Evolutionary conservation across 2,888 invertebrate genomes (phyloP).

Genomic region (Machimus atricapillus): DNA sequence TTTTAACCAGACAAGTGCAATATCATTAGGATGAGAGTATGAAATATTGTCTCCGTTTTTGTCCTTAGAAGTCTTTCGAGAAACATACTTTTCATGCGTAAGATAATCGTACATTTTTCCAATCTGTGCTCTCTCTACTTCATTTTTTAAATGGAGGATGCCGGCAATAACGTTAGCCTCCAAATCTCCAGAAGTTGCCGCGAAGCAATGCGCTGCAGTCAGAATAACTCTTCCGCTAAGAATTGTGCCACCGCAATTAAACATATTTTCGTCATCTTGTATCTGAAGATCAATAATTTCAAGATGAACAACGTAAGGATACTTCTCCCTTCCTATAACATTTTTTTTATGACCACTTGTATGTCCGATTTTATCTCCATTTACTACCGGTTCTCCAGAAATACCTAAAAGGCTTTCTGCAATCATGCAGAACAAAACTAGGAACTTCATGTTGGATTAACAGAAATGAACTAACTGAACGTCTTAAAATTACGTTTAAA

Average conservation of each 20-base stretch:
- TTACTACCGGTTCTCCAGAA: not conserved
- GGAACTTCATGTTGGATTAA: not conserved
- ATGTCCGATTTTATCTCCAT: not conserved
- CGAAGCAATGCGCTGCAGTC: not conserved
- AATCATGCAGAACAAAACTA: not conserved
- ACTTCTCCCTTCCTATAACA: not conserved
- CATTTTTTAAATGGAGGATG: not conserved
- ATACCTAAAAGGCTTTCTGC: not conserved
- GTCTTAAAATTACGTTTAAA: not conserved
- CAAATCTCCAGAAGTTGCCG: not conserved
- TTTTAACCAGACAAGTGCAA: not conserved
- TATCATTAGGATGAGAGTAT: not conserved
- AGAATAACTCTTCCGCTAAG: not conserved
- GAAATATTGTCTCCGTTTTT: not conserved
- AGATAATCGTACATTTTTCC: not conserved
- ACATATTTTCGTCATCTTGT: not conserved
- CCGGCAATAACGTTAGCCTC: not conserved
- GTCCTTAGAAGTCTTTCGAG: not conserved
- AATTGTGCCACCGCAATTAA: not conserved
- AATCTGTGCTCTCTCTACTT: not conserved
- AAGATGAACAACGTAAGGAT: not conserved
- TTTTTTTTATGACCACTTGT: not conserved
- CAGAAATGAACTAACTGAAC: not conserved
- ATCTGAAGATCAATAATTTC: not conserved
- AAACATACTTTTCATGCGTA: not conserved